Evolutionary conservation across 2,113 vertebrate genomes (phyloP).

Genomic region (Hippotragus niger): DNA sequence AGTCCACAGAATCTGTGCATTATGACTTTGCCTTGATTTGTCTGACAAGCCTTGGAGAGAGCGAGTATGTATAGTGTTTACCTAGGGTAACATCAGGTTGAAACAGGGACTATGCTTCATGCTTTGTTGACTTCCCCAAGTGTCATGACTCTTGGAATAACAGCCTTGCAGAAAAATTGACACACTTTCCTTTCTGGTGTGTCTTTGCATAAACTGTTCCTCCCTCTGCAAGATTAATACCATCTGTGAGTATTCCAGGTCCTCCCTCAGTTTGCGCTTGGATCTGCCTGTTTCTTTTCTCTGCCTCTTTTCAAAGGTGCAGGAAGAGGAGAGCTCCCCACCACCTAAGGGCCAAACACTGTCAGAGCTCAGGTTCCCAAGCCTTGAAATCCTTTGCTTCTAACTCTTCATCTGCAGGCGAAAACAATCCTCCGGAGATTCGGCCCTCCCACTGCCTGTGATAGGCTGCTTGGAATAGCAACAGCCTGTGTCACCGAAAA

Average conservation of each 20-base stretch:
- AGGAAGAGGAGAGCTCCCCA: neutral
- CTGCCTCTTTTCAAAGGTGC: neutral
- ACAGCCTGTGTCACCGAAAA: constrained; percentile 83
- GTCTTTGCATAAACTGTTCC: constrained; percentile 35
- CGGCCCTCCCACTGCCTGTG: constrained; percentile 80
- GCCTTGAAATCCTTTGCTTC: constrained; percentile 59
- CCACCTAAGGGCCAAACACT: neutral
- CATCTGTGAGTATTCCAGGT: neutral
- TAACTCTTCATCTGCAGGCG: neutral
- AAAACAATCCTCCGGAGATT: constrained; percentile 4
- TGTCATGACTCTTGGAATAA: neutral
- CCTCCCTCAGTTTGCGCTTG: constrained; percentile 1
- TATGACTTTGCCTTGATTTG: neutral
- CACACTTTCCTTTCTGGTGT: neutral
- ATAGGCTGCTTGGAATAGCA: constrained; percentile 86
- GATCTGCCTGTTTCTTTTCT: neutral
- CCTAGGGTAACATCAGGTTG: neutral
- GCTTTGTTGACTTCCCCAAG: neutral
- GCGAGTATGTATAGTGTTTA: neutral
- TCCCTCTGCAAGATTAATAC: constrained; percentile 19
- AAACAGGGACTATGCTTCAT: neutral
- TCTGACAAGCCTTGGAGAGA: neutral
- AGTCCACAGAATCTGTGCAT: neutral
- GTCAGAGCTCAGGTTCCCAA: neutral
- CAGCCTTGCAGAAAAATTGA: neutral